A percentile compares a stretch with the other conserved stretches of the same genome.
Evolutionary conservation across 1,140 invertebrate species (phyloP).

Genomic region (Idris sp.): DNA sequence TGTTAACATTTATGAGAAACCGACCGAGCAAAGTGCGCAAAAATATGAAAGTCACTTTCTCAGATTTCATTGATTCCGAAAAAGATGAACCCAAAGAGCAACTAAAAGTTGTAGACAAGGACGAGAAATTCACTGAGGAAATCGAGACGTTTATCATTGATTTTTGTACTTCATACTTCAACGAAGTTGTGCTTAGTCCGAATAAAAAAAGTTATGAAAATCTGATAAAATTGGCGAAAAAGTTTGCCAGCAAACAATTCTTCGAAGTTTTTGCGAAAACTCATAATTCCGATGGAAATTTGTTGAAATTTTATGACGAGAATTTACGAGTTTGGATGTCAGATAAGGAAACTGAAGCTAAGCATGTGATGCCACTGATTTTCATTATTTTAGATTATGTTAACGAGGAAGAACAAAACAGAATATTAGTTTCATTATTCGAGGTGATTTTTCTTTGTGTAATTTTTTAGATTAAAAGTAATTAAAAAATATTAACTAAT

Average conservation of each 20-base stretch:
- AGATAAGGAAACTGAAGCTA: constrained; percentile 71
- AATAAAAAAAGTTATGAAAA: constrained; percentile 69
- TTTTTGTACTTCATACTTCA: constrained; percentile 78
- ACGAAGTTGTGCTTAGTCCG: constrained; percentile 72
- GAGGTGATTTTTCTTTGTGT: too few species aligned
- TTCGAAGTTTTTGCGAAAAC: constrained; percentile 70
- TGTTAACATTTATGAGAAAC: constrained; percentile 70
- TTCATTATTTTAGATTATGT: constrained; percentile 80
- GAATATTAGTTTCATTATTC: constrained; percentile 78
- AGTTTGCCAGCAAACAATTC: constrained; percentile 76
- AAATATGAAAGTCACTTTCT: constrained; percentile 72
- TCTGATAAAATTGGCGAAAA: constrained; percentile 72
- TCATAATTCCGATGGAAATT: constrained; percentile 65
- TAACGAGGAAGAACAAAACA: constrained; percentile 74
- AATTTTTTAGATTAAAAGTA: too few species aligned
- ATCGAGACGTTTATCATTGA: constrained; percentile 78
- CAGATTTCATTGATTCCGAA: constrained; percentile 49
- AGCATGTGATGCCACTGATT: constrained; percentile 79
- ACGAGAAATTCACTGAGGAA: constrained; percentile 65
- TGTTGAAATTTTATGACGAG: constrained; percentile 77
- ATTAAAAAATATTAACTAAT: too few species aligned
- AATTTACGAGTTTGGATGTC: constrained; percentile 77
- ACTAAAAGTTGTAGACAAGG: constrained; percentile 24
- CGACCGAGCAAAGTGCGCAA: constrained; percentile 45
- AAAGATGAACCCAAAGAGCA: constrained; percentile 9